phyloP scores from a whole-genome alignment of 2,888 invertebrate species.

The Nomada ferruginata region DNA sequence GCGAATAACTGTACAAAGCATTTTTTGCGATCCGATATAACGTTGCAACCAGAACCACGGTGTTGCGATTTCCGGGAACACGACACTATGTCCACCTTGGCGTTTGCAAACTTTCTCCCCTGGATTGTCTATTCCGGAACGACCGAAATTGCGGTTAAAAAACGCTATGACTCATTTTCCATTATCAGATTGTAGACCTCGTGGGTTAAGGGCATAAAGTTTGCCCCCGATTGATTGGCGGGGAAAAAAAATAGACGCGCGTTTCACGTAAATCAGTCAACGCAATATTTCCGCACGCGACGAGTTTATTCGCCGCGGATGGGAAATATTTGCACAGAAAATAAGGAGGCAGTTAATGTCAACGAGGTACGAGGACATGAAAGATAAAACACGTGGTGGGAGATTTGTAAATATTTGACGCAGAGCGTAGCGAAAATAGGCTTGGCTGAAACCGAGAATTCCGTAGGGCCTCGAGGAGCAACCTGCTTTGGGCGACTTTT shows the following conservation, averaged over 20 bases:
- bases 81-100: slow-evolving; percentile 11
- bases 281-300: not conserved
- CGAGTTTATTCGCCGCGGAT: not conserved
- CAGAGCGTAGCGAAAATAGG: slow-evolving; percentile 42
- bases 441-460: slow-evolving; percentile 14
- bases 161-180: slow-evolving; percentile 32
- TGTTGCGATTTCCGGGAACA: slow-evolving; percentile 44
- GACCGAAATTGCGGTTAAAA: not conserved
- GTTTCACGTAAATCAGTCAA: slow-evolving; percentile 44
- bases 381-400: slow-evolving; percentile 23
- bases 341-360: slow-evolving; percentile 28
- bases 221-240: not conserved
- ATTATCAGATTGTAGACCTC: not conserved
- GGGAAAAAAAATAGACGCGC: not conserved
- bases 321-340: slow-evolving; percentile 54
- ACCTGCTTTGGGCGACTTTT: not conserved
- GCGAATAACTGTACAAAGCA: slow-evolving; percentile 24
- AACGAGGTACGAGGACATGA: not conserved
- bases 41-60: slow-evolving; percentile 43
- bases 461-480: not conserved
- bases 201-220: not conserved
- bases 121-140: not conserved
- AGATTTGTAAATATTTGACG: slow-evolving; percentile 32
- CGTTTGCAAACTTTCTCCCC: slow-evolving; percentile 38
- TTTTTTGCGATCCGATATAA: slow-evolving; percentile 21